These are phyloP conservation scores for Lepus townsendii DNA, from an alignment of 2,797 vertebrate genomes.

Conservation along the genomic window DNA sequence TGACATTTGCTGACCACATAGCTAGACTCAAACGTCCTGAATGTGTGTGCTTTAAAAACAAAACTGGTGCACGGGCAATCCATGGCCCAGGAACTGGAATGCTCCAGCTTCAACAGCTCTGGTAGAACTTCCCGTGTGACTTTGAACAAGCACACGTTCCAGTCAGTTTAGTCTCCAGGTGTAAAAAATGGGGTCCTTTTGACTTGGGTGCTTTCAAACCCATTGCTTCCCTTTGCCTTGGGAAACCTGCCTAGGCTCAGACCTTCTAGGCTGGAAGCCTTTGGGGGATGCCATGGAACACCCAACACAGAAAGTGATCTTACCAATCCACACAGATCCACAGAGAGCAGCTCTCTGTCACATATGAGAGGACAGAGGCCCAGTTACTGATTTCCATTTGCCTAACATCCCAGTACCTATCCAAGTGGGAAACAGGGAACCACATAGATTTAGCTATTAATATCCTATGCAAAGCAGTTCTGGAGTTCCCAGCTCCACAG, in stretches of 20 bases:
- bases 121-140: not conserved
- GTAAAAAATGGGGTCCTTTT: not conserved
- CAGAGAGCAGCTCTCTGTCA: not conserved
- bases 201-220: not conserved
- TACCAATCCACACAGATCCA: constrained; percentile 49
- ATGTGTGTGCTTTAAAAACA: not conserved
- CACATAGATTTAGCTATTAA: not conserved
- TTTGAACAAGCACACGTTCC: not conserved
- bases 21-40: not conserved
- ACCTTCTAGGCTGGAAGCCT: not conserved
- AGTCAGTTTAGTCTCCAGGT: not conserved
- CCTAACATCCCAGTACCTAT: not conserved
- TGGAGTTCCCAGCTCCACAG: not conserved
- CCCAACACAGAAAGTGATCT: not conserved
- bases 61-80: not conserved
- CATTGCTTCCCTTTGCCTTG: constrained; percentile 26
- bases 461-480: not conserved
- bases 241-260: not conserved
- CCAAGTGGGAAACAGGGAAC: not conserved
- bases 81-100: constrained; percentile 2
- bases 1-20: not conserved
- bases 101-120: not conserved
- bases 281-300: not conserved
- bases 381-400: not conserved
- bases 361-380: not conserved